Percentiles rank a stretch among this genome's conserved stretches.
phyloP scores from a whole-genome alignment of 2,888 invertebrate genomes.

The Yponomeuta sedellus region DNA sequence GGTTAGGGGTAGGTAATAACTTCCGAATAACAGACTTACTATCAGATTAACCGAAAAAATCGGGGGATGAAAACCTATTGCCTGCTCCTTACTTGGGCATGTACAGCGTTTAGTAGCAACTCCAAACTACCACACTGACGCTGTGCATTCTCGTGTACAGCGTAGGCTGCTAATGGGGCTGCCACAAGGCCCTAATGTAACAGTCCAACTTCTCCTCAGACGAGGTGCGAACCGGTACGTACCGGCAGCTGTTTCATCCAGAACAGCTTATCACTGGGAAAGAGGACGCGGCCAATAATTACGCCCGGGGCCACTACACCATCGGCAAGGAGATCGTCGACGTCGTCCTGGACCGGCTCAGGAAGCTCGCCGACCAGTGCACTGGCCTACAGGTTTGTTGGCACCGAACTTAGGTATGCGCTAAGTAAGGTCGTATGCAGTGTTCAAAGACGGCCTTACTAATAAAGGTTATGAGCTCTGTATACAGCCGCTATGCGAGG shows the following conservation, averaged over 20 bases:
- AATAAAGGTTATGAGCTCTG: too few relatives aligned
- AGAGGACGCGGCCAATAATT: constrained; percentile 96
- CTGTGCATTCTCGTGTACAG: too few relatives aligned
- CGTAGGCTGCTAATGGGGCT: too few relatives aligned
- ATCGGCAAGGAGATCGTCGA: constrained; percentile 94
- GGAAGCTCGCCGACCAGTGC: constrained; percentile 91
- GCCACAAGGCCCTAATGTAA: background rate
- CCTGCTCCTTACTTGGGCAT: too few relatives aligned
- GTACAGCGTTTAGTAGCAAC: too few relatives aligned
- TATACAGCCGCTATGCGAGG: too few relatives aligned
- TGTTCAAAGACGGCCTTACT: too few relatives aligned
- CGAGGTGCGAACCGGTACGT: constrained; percentile 89
- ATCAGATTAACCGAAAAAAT: too few relatives aligned
- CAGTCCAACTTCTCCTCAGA: constrained; percentile 57
- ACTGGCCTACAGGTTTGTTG: constrained; percentile 82
- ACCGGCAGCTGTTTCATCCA: constrained; percentile 90
- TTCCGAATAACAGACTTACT: too few relatives aligned
- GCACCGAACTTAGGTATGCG: background rate
- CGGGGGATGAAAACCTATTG: too few relatives aligned
- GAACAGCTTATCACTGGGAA: constrained; percentile 95
- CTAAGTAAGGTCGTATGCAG: background rate
- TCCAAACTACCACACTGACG: too few relatives aligned
- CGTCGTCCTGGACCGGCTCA: constrained; percentile 86
- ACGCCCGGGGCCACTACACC: constrained; percentile 95
- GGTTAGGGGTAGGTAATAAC: too few relatives aligned